These are phyloP conservation scores for Temnothorax ravouxi DNA, from an alignment of 2,888 invertebrate species.

Conservation along the genomic window DNA sequence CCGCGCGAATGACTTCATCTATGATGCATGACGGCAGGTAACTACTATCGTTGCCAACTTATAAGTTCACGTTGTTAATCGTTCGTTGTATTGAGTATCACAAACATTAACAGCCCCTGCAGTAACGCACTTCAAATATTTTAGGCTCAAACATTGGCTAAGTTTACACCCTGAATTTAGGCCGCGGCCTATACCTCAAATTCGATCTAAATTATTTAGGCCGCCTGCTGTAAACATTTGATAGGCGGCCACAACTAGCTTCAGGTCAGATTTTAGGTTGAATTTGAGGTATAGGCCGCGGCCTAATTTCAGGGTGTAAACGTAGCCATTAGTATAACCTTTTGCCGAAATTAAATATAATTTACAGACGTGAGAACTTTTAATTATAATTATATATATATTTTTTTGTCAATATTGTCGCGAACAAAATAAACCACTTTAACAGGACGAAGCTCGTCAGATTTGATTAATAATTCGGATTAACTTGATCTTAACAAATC, in stretches of 20 bases:
- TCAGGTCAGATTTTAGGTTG: no score
- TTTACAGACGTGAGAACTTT: neutral
- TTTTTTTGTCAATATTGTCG: neutral
- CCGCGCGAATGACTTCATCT: conserved; percentile 74
- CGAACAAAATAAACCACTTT: neutral
- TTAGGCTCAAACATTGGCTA: neutral
- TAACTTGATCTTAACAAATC: neutral
- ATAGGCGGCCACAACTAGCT: no score
- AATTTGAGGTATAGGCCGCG: no score
- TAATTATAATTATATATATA: neutral
- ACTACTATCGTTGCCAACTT: conserved; percentile 18
- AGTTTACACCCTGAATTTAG: no score
- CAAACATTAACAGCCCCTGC: neutral
- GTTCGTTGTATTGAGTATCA: neutral
- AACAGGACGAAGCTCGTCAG: neutral
- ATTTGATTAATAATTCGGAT: neutral
- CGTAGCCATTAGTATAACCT: neutral
- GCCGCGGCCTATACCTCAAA: no score
- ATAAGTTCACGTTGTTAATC: neutral
- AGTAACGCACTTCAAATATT: neutral
- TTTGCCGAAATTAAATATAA: neutral
- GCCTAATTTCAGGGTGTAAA: no score
- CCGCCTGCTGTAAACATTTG: no score
- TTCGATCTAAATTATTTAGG: no score
- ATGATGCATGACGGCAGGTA: conserved; percentile 69